Evolutionary conservation across 1,140 invertebrate genomes (phyloP).

Genomic region (Dreissena polymorpha): DNA sequence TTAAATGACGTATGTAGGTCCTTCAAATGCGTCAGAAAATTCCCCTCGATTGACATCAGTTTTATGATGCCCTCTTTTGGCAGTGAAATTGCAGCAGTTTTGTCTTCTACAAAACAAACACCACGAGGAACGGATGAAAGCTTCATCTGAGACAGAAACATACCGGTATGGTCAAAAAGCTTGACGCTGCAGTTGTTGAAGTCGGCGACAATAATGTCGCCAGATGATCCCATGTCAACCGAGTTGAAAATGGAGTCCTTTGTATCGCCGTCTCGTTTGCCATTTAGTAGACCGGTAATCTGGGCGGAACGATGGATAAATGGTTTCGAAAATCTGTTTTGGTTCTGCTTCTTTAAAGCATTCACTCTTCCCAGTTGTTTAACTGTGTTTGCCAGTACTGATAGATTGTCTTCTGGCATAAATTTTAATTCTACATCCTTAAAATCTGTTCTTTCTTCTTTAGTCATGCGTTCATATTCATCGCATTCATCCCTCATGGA

Average conservation of each 20-base stretch:
- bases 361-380: conserved; percentile 42
- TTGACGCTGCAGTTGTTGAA: conserved; percentile 51
- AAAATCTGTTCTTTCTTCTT: conserved; percentile 44
- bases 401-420: conserved; percentile 44
- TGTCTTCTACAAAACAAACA: conserved; percentile 33
- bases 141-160: conserved; percentile 43
- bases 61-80: conserved; percentile 52
- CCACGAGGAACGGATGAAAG: conserved; percentile 41
- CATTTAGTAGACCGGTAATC: conserved; percentile 44
- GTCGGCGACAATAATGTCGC: conserved; percentile 48
- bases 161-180: conserved; percentile 46
- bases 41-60: conserved; percentile 44
- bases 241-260: conserved; percentile 52
- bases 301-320: conserved; percentile 47
- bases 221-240: conserved; percentile 35
- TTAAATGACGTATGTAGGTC: conserved; percentile 50
- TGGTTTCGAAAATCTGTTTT: conserved; percentile 10
- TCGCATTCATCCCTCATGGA: conserved; percentile 32
- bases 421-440: conserved; percentile 48
- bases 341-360: conserved; percentile 33
- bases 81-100: conserved; percentile 38
- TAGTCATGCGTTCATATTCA: conserved; percentile 39
- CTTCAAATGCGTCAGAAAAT: conserved; percentile 29
- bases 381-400: conserved; percentile 27
- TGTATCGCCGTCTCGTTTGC: conserved; percentile 44